phyloP scores from a whole-genome alignment of 1,140 invertebrate genomes.

The Diorhabda sublineata region DNA sequence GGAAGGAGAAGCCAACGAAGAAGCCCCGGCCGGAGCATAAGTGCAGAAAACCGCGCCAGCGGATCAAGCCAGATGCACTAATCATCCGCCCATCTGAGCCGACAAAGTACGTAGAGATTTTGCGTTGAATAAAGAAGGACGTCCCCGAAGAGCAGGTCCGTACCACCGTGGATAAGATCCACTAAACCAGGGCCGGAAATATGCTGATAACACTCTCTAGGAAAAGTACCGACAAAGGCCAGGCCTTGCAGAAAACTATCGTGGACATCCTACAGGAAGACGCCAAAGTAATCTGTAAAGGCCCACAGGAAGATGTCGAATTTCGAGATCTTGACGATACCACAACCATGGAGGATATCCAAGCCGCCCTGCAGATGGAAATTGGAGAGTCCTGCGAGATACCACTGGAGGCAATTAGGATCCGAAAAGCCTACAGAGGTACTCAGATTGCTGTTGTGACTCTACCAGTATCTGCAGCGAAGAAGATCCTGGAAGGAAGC shows the following conservation, averaged over 20 bases:
- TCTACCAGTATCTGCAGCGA: slow-evolving; percentile 18
- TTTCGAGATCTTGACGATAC: no score
- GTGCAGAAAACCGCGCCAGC: not conserved
- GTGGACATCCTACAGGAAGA: no score
- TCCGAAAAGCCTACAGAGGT: slow-evolving; percentile 10
- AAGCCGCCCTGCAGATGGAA: not conserved
- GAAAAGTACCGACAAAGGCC: no score
- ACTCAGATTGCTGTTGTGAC: slow-evolving; percentile 10
- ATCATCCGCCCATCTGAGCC: not conserved
- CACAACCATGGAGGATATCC: no score
- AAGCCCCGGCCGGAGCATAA: not conserved
- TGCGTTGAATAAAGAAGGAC: not conserved
- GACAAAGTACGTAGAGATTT: no score
- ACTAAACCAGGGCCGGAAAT: no score
- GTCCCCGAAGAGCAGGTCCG: not conserved
- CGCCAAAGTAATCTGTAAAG: no score
- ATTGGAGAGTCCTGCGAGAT: not conserved
- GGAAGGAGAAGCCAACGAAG: not conserved
- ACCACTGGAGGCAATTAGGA: slow-evolving; percentile 22
- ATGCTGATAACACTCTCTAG: no score
- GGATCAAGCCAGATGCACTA: not conserved
- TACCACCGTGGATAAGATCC: no score
- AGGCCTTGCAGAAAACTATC: no score
- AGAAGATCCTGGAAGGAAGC: no score
- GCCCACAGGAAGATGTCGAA: no score